Percentiles rank a stretch among this genome's conserved stretches.
Evolutionary conservation across 2,888 invertebrate species (phyloP).

Genomic region (Xestia xanthographa): DNA sequence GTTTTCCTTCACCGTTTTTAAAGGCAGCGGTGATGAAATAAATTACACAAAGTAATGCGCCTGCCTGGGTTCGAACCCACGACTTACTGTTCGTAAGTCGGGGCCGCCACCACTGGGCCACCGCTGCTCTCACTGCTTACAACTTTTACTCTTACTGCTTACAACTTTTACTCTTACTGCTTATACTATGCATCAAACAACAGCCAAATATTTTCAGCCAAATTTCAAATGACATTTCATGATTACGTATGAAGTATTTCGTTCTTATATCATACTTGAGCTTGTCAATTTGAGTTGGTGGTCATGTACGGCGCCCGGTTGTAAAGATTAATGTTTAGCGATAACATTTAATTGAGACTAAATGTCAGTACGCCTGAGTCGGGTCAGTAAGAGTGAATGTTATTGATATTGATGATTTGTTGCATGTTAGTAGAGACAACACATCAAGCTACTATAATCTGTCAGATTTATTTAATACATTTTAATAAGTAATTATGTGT

Average conservation of each 20-base stretch:
- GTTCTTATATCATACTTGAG: slow-evolving; percentile 37
- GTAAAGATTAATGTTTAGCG: slow-evolving; percentile 44
- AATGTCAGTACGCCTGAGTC: slow-evolving; percentile 42
- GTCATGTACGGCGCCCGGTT: slow-evolving; percentile 5
- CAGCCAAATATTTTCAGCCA: background rate
- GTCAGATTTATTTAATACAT: too few species aligned
- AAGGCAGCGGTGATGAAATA: too few species aligned
- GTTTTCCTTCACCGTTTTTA: too few species aligned
- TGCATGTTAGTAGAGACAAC: background rate
- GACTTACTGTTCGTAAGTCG: too few species aligned
- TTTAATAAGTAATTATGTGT: too few species aligned
- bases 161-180: too few species aligned
- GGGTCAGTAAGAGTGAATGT: slow-evolving; percentile 40
- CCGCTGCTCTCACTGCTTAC: too few species aligned
- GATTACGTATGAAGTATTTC: slow-evolving; percentile 32
- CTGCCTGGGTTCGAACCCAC: too few species aligned
- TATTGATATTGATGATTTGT: slow-evolving; percentile 31
- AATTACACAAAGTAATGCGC: too few species aligned
- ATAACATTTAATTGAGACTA: slow-evolving; percentile 49
- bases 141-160: too few species aligned
- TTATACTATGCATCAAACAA: background rate
- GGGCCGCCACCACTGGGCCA: too few species aligned
- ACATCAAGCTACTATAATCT: too few species aligned
- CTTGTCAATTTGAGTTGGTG: slow-evolving; percentile 23
- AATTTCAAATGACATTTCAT: background rate